These are phyloP conservation scores for Dichetophora obliterata DNA, from an alignment of 2,888 invertebrate genomes.

Conservation along the genomic window DNA sequence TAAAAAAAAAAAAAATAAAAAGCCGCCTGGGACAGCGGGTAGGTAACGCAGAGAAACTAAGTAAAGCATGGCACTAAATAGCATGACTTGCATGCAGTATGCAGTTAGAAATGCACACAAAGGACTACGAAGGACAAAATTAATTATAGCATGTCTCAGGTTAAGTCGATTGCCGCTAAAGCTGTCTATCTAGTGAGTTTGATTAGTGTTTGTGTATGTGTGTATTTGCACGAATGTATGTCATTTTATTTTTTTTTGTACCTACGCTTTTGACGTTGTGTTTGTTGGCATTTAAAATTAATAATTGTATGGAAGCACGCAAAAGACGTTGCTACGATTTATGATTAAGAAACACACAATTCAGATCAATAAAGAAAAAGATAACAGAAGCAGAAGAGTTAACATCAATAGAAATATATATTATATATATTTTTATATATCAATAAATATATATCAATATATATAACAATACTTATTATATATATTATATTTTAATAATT, in stretches of 20 bases:
- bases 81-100: background rate
- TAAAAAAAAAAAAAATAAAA: no score
- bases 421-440: no score
- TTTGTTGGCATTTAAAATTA: background rate
- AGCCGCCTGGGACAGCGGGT: no score
- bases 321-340: background rate
- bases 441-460: no score
- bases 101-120: background rate
- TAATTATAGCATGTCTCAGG: constrained; percentile 5
- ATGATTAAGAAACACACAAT: no score
- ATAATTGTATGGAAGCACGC: constrained; percentile 3
- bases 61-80: background rate
- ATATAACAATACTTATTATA: no score
- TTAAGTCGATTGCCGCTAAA: no score
- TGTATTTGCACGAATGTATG: background rate
- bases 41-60: background rate
- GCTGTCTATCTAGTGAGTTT: background rate
- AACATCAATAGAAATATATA: no score
- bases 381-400: no score
- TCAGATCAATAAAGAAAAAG: no score
- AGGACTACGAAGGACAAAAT: constrained; percentile 20
- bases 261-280: background rate
- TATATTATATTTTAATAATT: no score
- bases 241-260: background rate
- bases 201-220: constrained; percentile 1